Evolutionary conservation across 2,888 invertebrate species (phyloP), one percentile per base, ranked within the genome.

Genomic region (Trissolcus brochymenae): DNA sequence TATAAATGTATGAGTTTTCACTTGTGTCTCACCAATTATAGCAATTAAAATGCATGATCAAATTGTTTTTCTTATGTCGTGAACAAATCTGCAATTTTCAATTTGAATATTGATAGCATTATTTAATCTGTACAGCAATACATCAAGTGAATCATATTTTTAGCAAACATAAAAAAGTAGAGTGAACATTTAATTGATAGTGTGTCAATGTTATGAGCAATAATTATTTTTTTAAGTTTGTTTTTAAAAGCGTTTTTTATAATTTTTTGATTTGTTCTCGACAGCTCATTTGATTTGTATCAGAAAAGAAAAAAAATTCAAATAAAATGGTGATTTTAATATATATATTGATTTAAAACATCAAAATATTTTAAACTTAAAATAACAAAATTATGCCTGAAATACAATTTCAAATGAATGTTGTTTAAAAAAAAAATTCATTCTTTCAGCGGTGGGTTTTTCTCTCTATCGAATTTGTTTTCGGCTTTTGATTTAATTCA

Each of bases 381-480:
- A 46, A 46, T 4, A 46, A 46, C 46, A 16, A 16, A 16, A 16
- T 16, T 46, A n/a, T 14, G 46, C 6, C 14, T 16, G 6, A 6
- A 46, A 46, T 11, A 46, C 46, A 46, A 46, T 46, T 16, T 46
- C 46, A 7, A 14, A 46, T 46, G 16, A 14, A 46, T 46, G 14
- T 16, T 46, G 2, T 16, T n/a, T n/a, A n/a, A n/a, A 16, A 46
- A 46, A 46, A 16, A 46, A 16, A 46, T 16, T 16, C 16, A 46
- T 14, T 46, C 46, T 46, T 46, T 14, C 16, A 46, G 16, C 16
- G 16, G 2, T 16, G 7, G 9, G 6, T 46, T 46, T 46, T 46
- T 16, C 46, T 46, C 16, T 46, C 16, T 14, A 11, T 46, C 14
- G 46, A 46, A n/a, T 46, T 46, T 46, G 11, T 54, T 54, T 54